Base-by-base conservation (phyloP, 2,888 invertebrate genomes). In the Melanostoma mellinum region DNA sequence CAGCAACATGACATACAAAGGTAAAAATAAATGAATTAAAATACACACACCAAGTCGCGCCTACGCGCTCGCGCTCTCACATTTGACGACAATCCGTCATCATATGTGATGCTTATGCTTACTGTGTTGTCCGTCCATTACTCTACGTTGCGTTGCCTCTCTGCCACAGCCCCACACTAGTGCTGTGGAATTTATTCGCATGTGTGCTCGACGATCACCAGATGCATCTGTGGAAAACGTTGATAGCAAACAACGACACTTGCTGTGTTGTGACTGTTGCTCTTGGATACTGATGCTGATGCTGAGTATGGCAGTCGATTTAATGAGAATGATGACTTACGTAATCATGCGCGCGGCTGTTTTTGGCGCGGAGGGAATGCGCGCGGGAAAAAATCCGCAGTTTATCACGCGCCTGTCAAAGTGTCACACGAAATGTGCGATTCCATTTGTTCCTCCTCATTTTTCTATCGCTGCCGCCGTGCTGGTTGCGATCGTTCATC, bases 371-470 rank as follows among this genome's bases (percentile, higher is more conserved):
- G 36, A 32, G 52, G n/a, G 9, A 6, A 52, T 10, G 35, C 42
- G 30, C 20, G 69, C 48, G 55, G 10, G 48, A 38, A 76, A 72
- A 79, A 86, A 85, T 86, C 88, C 87, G 88, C 88, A 88, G 89
- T 89, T 89, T 89, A 89, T 89, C 89, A 89, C 89, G 89, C 88
- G 88, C 89, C 89, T 89, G 89, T 89, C 89, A 89, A 89, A 86
- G 86, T 89, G 89, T 89, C 89, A 89, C 88, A 79, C 79, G 79
- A 79, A 84, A 84, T 84, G 84, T 74, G 84, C 84, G 84, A 84
- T 84, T 84, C 84, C 84, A 84, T 84, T 84, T 84, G 79, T 84
- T 84, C 74, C 71, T 84, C 65, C 60, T 79, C 69, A 63, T 75
- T 84, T 79, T 84, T 74, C 63, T 79, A 73, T 69, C 48, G 68